Evolutionary conservation across 1,140 invertebrate species (phyloP).

Genomic region (Zeugodacus cucurbitae): DNA sequence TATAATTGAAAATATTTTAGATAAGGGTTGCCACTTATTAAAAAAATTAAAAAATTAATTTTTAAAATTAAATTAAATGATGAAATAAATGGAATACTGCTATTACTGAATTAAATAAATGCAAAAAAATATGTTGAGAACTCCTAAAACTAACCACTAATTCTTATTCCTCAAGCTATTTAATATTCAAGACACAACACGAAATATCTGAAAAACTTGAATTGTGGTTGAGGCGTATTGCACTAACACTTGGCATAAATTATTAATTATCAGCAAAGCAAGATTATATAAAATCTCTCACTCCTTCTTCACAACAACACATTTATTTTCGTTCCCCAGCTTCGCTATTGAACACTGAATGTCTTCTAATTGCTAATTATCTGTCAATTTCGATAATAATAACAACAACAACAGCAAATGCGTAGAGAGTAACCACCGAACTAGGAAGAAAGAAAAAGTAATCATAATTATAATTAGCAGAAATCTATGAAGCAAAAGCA

Average conservation of each 20-base stretch:
- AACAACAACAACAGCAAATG: neutral
- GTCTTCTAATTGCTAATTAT: slow-evolving; percentile 27
- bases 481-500: neutral
- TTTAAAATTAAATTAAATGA: no score
- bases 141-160: no score
- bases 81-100: no score
- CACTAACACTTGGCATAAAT: neutral
- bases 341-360: neutral
- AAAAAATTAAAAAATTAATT: no score
- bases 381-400: slow-evolving; percentile 18
- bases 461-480: slow-evolving; percentile 16
- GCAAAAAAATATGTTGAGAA: no score
- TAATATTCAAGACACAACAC: no score
- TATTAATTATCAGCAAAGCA: neutral
- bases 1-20: no score
- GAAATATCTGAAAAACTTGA: neutral
- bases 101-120: no score
- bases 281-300: neutral
- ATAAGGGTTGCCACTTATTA: no score
- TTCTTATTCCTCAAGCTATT: no score
- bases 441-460: neutral
- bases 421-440: neutral
- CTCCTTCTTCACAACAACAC: neutral
- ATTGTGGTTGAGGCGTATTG: neutral
- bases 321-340: neutral